These are phyloP conservation scores for Andrena cerasifolii DNA, from an alignment of 1,140 invertebrate genomes.

Conservation along the genomic window DNA sequence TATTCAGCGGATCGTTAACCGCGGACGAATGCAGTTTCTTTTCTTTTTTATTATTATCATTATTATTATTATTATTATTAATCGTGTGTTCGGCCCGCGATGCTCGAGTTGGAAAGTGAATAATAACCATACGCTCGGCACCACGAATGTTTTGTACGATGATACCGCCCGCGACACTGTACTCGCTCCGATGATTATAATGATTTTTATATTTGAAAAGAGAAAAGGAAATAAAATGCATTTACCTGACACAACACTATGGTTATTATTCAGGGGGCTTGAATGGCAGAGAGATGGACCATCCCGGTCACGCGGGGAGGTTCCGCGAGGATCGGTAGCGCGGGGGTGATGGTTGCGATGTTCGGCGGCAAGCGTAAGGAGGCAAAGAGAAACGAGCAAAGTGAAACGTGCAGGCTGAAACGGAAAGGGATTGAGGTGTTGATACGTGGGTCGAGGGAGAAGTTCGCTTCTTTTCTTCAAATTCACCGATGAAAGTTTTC, in stretches of 20 bases:
- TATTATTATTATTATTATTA: conserved; percentile 3
- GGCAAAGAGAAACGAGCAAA: no score
- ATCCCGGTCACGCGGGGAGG: no score
- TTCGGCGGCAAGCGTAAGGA: no score
- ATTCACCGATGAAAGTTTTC: no score
- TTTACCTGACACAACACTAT: conserved; percentile 39
- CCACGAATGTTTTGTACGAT: conserved; percentile 28
- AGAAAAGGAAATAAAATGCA: conserved; percentile 50
- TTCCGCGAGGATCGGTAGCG: no score
- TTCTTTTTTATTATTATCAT: not conserved
- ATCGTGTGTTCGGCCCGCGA: conserved; percentile 8
- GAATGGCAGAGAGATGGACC: not conserved
- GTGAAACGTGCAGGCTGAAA: no score
- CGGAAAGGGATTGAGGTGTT: no score
- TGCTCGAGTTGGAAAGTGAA: conserved; percentile 26
- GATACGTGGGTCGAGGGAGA: no score
- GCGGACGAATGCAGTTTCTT: not conserved
- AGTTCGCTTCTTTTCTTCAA: no score
- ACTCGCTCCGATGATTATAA: conserved; percentile 34
- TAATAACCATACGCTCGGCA: conserved; percentile 42
- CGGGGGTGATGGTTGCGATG: no score
- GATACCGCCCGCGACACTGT: conserved; percentile 27
- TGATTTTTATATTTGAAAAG: conserved; percentile 45
- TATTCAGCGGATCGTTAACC: not conserved
- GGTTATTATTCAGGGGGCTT: conserved; percentile 41